A percentile compares a stretch with the other conserved stretches of the same genome.
phyloP scores from a whole-genome alignment of 2,797 vertebrate genomes.

The Pipistrellus pipistrellus region DNA sequence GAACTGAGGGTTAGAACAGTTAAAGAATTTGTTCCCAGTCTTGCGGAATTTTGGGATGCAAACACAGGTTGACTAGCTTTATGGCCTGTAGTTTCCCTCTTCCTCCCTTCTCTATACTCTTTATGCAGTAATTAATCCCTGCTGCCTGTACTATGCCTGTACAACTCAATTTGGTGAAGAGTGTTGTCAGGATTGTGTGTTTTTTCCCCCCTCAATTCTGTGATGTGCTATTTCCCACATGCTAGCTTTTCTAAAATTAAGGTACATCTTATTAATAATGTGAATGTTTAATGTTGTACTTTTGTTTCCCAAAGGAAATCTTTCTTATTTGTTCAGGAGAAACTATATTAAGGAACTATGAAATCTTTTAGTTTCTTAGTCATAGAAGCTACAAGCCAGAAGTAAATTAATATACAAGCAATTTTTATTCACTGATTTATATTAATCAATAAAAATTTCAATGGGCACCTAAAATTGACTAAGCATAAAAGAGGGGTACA shows the following conservation, averaged over 20 bases:
- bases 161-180: not conserved
- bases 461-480: slow-evolving; percentile 21
- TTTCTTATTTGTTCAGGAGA: slow-evolving; percentile 30
- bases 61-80: not conserved
- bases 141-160: not conserved
- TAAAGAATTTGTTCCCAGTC: not conserved
- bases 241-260: not conserved
- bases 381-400: not conserved
- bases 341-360: not conserved
- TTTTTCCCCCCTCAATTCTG: not conserved
- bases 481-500: not conserved
- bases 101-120: not conserved
- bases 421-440: slow-evolving; percentile 62
- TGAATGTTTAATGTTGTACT: slow-evolving; percentile 10
- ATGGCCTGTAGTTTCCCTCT: not conserved
- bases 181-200: not conserved
- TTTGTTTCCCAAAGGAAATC: not conserved
- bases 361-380: not conserved
- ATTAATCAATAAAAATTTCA: slow-evolving; percentile 53
- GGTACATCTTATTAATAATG: not conserved
- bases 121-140: not conserved
- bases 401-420: slow-evolving; percentile 21
- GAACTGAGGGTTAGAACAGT: not conserved
- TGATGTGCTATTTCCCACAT: not conserved
- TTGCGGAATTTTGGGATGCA: not conserved